Conservation (phyloP, 2,888 invertebrate species). For the Pseudococcus jackbeardsleyi region DNA sequence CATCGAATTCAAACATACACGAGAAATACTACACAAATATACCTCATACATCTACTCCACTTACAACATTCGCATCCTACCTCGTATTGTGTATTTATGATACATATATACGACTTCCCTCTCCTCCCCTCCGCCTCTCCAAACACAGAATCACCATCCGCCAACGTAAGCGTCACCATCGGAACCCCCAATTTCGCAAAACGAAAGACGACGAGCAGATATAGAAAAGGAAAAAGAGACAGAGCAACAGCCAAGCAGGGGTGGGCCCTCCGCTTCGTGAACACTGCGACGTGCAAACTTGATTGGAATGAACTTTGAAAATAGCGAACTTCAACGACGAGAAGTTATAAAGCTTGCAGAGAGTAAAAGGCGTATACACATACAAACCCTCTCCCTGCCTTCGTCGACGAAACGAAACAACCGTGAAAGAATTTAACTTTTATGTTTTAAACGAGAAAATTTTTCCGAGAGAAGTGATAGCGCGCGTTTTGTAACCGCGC, state of each 20-base stretch:
- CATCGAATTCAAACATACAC: no score
- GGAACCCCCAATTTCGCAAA: background rate
- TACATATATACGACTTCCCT: background rate
- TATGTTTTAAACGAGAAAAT: slow-evolving; percentile 54
- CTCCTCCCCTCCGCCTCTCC: background rate
- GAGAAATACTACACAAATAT: no score
- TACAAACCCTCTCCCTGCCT: background rate
- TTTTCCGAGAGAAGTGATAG: slow-evolving; percentile 29
- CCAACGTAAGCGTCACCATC: background rate
- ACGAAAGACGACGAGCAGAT: background rate
- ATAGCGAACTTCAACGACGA: slow-evolving; percentile 62
- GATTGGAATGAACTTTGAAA: slow-evolving; percentile 67
- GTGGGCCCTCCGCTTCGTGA: slow-evolving; percentile 40
- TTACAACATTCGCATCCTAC: no score
- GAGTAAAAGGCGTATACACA: slow-evolving; percentile 38
- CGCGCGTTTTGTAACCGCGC: slow-evolving; percentile 9
- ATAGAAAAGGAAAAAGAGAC: background rate
- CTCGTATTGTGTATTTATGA: background rate
- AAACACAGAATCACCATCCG: background rate
- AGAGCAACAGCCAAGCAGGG: background rate
- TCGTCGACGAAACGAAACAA: slow-evolving; percentile 64
- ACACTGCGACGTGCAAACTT: slow-evolving; percentile 61
- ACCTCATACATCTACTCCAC: no score
- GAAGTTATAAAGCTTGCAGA: slow-evolving; percentile 67
- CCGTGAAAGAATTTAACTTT: slow-evolving; percentile 57